Conservation (phyloP, 2,797 vertebrate genomes). For the Mareca penelope region DNA sequence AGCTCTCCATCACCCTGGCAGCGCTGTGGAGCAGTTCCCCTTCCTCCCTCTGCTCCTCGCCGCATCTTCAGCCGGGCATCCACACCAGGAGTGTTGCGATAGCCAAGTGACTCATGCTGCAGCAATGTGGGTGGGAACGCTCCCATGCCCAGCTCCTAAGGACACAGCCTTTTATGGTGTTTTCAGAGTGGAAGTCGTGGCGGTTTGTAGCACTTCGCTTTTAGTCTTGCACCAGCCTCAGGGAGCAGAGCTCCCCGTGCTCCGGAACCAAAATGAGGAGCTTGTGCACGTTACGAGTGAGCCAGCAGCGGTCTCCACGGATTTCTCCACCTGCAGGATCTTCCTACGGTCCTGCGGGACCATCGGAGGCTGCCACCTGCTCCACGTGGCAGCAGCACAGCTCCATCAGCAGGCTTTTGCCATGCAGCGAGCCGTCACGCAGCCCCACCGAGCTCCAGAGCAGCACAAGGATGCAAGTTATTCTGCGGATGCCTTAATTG, state of each 20-base stretch:
- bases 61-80: slow-evolving; percentile 21
- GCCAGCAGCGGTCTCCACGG: background rate
- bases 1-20: background rate
- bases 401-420: background rate
- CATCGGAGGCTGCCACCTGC: background rate
- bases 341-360: too few relatives aligned
- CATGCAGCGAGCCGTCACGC: rapidly evolving
- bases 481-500: background rate
- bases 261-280: background rate
- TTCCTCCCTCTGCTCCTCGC: background rate
- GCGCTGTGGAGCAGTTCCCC: rapidly evolving
- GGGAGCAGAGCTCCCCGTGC: background rate
- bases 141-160: slow-evolving; percentile 57
- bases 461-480: rapidly evolving
- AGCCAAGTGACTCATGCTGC: slow-evolving; percentile 63
- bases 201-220: slow-evolving; percentile 13
- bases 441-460: background rate
- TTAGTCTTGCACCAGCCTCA: background rate
- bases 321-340: background rate
- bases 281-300: background rate
- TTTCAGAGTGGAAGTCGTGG: slow-evolving; percentile 48
- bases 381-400: rapidly evolving
- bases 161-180: slow-evolving; percentile 73
- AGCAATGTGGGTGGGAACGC: slow-evolving; percentile 68
- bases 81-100: background rate